Conservation (phyloP, 2,888 invertebrate genomes). For the Liopterus haemorrhoidalis region DNA sequence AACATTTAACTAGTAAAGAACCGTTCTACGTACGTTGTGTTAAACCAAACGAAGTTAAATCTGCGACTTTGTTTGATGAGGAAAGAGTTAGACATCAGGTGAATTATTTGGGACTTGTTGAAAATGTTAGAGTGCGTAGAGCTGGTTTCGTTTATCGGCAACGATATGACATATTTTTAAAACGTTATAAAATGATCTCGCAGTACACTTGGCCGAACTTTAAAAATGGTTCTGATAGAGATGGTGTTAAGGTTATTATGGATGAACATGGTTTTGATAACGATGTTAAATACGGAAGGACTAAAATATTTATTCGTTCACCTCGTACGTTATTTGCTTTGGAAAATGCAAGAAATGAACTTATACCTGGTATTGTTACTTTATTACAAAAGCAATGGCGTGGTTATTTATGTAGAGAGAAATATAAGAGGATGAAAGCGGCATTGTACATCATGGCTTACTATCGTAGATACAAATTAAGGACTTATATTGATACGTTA, state of each 20-base stretch:
- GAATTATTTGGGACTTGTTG: slow-evolving; percentile 84
- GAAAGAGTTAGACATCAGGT: slow-evolving; percentile 71
- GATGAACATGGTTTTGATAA: slow-evolving; percentile 68
- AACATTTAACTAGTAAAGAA: slow-evolving; percentile 84
- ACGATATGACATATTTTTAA: slow-evolving; percentile 86
- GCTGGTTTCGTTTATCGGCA: slow-evolving; percentile 97
- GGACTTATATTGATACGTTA: slow-evolving; percentile 63
- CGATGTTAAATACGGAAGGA: slow-evolving; percentile 92
- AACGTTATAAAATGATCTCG: slow-evolving; percentile 94
- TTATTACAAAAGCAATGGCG: slow-evolving; percentile 95
- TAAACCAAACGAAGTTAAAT: slow-evolving; percentile 94
- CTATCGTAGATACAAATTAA: slow-evolving; percentile 73
- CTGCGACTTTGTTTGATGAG: slow-evolving; percentile 77
- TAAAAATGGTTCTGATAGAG: slow-evolving; percentile 66
- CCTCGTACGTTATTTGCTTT: slow-evolving; percentile 86
- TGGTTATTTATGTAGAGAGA: slow-evolving; percentile 59
- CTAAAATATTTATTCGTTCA: slow-evolving; percentile 91
- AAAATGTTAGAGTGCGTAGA: slow-evolving; percentile 91
- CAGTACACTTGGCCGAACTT: slow-evolving; percentile 97
- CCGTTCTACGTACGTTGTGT: slow-evolving; percentile 96
- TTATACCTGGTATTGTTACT: slow-evolving; percentile 86
- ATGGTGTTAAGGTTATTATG: slow-evolving; percentile 80
- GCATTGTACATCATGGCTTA: slow-evolving; percentile 72
- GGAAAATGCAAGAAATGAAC: slow-evolving; percentile 78
- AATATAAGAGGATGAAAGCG: slow-evolving; percentile 81